phyloP scores from a whole-genome alignment of 1,140 invertebrate species.

The Lepidostoma basale region DNA sequence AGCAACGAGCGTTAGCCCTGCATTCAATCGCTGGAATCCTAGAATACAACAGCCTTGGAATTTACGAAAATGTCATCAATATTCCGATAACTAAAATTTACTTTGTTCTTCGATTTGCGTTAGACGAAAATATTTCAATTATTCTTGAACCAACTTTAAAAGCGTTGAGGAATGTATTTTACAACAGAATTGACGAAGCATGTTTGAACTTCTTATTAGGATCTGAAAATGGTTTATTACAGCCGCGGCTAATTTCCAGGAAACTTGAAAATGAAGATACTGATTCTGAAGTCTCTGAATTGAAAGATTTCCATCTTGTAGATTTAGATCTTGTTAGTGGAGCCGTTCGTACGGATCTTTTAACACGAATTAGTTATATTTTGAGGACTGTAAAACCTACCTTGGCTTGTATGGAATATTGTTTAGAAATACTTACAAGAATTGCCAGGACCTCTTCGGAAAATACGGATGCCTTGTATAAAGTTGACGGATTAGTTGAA shows the following conservation, averaged over 20 bases:
- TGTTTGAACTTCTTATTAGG: conserved; percentile 72
- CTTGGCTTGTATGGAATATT: conserved; percentile 68
- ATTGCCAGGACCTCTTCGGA: conserved; percentile 71
- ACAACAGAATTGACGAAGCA: conserved; percentile 78
- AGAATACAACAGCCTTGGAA: conserved; percentile 72
- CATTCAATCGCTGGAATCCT: conserved; percentile 80
- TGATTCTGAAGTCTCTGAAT: conserved; percentile 66
- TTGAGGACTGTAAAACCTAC: conserved; percentile 68
- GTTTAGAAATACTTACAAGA: conserved; percentile 73
- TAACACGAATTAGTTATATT: conserved; percentile 76
- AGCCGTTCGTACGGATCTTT: conserved; percentile 76
- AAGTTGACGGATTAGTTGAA: conserved; percentile 63
- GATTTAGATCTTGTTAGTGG: conserved; percentile 78
- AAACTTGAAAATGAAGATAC: conserved; percentile 62
- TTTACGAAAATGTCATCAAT: conserved; percentile 71
- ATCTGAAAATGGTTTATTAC: conserved; percentile 68
- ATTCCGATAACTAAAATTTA: conserved; percentile 73
- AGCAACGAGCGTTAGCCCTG: conserved; percentile 81
- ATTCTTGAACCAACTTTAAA: conserved; percentile 75
- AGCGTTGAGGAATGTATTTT: conserved; percentile 75
- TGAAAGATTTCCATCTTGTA: conserved; percentile 75
- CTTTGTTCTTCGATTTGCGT: conserved; percentile 79
- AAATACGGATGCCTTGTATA: conserved; percentile 63
- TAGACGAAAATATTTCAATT: conserved; percentile 81
- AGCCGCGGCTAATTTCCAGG: conserved; percentile 66